Percentiles rank a stretch among this genome's conserved stretches.
Conservation (phyloP, 2,888 invertebrate species). For the Conomelus anceps region DNA sequence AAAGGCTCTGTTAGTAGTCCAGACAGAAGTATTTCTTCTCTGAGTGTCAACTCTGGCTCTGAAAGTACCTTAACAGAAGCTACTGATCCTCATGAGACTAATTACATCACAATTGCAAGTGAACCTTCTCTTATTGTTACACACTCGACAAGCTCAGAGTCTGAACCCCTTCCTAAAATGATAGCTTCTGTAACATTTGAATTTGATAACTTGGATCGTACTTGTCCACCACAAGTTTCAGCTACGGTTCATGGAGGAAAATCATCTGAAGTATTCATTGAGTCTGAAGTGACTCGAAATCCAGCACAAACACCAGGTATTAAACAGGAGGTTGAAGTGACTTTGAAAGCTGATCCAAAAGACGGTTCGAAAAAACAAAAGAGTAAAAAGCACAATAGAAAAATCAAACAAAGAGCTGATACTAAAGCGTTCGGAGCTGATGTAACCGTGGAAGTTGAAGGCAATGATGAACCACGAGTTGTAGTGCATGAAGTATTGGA, state of each 20-base stretch:
- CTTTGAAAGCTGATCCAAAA: slow-evolving; percentile 6
- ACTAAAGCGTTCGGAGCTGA: slow-evolving; percentile 13
- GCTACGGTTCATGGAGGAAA: slow-evolving; percentile 19
- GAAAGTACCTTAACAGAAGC: background rate
- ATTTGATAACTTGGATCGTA: slow-evolving; percentile 13
- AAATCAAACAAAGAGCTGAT: slow-evolving; percentile 20
- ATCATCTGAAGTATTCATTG: slow-evolving; percentile 20
- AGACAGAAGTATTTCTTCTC: background rate
- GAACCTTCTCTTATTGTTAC: background rate
- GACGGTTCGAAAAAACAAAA: background rate
- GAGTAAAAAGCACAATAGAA: background rate
- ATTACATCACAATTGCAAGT: background rate
- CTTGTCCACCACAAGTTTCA: slow-evolving; percentile 15
- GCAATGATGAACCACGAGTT: background rate
- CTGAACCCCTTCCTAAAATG: slow-evolving; percentile 11
- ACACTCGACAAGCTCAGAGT: background rate
- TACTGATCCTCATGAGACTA: slow-evolving; percentile 6
- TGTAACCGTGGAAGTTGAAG: background rate
- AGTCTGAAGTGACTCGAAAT: slow-evolving; percentile 16
- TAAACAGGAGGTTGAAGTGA: slow-evolving; percentile 21
- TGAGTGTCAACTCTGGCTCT: background rate
- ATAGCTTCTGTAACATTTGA: slow-evolving; percentile 22
- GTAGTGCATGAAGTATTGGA: background rate
- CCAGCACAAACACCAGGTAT: slow-evolving; percentile 1
- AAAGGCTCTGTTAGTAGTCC: background rate